Evolutionary conservation across 1,140 invertebrate species (phyloP).

Genomic region (Drosophila quadrilineata): DNA sequence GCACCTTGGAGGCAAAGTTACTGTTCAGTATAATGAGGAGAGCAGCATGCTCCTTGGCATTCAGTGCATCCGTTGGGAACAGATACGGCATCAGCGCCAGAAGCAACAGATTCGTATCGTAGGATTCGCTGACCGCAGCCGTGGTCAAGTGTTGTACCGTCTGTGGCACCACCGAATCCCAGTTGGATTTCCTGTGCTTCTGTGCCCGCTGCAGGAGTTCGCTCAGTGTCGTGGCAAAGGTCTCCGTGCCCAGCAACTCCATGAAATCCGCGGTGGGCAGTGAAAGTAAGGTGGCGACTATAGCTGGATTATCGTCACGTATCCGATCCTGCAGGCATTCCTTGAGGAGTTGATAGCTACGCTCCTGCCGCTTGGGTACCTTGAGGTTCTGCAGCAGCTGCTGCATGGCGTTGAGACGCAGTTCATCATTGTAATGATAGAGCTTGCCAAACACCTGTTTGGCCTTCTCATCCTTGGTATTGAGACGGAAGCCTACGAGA

Average conservation of each 20-base stretch:
- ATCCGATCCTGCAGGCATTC: slow-evolving; percentile 84
- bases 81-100: slow-evolving; percentile 67
- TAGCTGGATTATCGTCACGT: slow-evolving; percentile 83
- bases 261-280: slow-evolving; percentile 80
- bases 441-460: slow-evolving; percentile 86
- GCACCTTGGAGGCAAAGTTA: slow-evolving; percentile 41
- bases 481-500: slow-evolving; percentile 82
- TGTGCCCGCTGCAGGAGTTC: slow-evolving; percentile 62
- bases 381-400: slow-evolving; percentile 82
- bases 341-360: slow-evolving; percentile 83
- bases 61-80: slow-evolving; percentile 40
- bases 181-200: slow-evolving; percentile 47
- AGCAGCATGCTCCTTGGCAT: slow-evolving; percentile 18
- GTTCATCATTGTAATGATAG: slow-evolving; percentile 84
- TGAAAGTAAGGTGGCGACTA: slow-evolving; percentile 82
- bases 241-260: slow-evolving; percentile 72
- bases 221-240: slow-evolving; percentile 63
- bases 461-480: slow-evolving; percentile 82
- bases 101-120: slow-evolving; percentile 64
- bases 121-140: slow-evolving; percentile 27
- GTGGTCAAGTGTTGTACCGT: slow-evolving; percentile 79
- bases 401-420: slow-evolving; percentile 85
- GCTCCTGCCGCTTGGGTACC: slow-evolving; percentile 55
- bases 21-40: slow-evolving; percentile 48
- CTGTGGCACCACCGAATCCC: slow-evolving; percentile 75